A percentile compares a stretch with the other conserved stretches of the same genome.
Evolutionary conservation across 1,140 invertebrate species (phyloP).

Genomic region (Solenopsis fugax): DNA sequence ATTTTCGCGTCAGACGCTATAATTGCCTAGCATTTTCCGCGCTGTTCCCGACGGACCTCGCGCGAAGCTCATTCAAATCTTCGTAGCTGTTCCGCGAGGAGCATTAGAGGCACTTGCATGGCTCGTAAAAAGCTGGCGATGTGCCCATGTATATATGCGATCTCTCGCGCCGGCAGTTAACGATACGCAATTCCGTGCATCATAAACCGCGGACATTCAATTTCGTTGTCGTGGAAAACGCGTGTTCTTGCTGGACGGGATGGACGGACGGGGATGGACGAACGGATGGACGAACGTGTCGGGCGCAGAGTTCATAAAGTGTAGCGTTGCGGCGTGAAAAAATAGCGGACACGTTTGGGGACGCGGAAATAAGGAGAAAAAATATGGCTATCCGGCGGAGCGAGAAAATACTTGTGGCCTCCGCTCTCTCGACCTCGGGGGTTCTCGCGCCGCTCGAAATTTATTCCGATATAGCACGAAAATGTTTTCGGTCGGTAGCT

Average conservation of each 20-base stretch:
- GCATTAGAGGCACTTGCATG: constrained; percentile 40
- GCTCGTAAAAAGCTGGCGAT: constrained; percentile 50
- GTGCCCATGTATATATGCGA: neutral
- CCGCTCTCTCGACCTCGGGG: neutral
- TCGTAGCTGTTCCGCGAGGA: neutral
- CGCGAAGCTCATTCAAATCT: neutral
- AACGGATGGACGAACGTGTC: neutral
- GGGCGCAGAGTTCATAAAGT: constrained; percentile 58
- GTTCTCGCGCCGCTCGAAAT: constrained; percentile 17
- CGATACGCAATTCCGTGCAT: constrained; percentile 59
- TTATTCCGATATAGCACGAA: constrained; percentile 40
- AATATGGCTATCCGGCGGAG: constrained; percentile 55
- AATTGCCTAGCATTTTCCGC: constrained; percentile 35
- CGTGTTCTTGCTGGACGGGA: constrained; percentile 21
- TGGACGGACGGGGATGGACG: neutral
- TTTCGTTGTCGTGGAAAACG: constrained; percentile 65
- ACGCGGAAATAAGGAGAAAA: constrained; percentile 42
- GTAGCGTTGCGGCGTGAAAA: constrained; percentile 29
- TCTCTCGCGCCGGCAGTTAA: constrained; percentile 49
- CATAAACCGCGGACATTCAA: constrained; percentile 68
- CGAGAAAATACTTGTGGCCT: constrained; percentile 32
- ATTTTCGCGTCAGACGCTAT: neutral
- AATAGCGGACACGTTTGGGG: constrained; percentile 11
- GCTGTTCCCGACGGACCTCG: constrained; percentile 7
- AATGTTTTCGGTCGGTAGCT: constrained; percentile 13